Evolutionary conservation across 2,113 vertebrate species (phyloP).

Genomic region (Cyanistes caeruleus): DNA sequence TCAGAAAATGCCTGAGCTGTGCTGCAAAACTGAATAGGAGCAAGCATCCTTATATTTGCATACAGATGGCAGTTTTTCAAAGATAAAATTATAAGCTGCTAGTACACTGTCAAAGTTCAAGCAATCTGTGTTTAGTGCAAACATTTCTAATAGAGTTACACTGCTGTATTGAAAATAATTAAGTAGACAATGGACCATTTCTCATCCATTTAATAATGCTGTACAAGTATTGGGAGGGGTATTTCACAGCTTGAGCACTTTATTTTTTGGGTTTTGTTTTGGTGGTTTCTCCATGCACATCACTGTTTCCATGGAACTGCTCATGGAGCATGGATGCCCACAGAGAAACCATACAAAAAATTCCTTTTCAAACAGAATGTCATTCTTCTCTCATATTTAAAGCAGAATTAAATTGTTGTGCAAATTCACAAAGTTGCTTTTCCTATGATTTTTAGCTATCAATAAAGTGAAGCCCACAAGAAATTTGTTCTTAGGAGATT

Average conservation of each 20-base stretch:
- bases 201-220: background rate
- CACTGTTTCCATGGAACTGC: background rate
- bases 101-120: conserved; percentile 30
- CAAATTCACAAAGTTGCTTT: background rate
- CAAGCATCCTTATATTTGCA: background rate
- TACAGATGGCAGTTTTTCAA: conserved; percentile 2
- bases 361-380: background rate
- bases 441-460: background rate
- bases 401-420: background rate
- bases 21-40: background rate
- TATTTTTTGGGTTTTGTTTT: background rate
- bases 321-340: background rate
- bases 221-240: background rate
- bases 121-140: background rate
- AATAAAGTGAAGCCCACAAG: background rate
- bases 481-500: background rate
- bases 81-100: conserved; percentile 34
- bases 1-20: background rate
- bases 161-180: background rate
- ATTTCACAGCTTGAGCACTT: background rate
- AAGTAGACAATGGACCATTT: background rate
- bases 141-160: background rate
- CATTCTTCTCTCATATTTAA: background rate
- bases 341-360: background rate
- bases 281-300: background rate